Evolutionary conservation across 1,140 invertebrate species (phyloP).

Genomic region (Fragariocoptes setiger): DNA sequence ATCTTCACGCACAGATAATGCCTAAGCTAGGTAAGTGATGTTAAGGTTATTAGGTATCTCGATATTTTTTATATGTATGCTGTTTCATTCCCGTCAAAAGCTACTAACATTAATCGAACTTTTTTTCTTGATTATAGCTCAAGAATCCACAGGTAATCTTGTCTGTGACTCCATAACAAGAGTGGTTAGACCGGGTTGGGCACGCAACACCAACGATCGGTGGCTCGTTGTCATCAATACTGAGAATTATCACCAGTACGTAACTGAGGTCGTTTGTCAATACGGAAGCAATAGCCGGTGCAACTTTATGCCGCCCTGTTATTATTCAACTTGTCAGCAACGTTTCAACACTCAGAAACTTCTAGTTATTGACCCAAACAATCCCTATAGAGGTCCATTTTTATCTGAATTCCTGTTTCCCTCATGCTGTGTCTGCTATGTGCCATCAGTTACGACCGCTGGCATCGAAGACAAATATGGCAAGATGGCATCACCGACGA

Average conservation of each 20-base stretch:
- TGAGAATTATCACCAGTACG: constrained; percentile 12
- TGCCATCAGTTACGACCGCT: constrained; percentile 5
- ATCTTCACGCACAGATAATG: constrained; percentile 10
- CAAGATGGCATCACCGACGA: background rate
- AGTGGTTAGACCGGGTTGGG: constrained; percentile 13
- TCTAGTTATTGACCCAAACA: constrained; percentile 13
- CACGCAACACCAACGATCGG: constrained; percentile 13
- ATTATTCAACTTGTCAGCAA: constrained; percentile 12
- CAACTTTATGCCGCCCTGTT: constrained; percentile 13
- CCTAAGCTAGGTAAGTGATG: too few relatives aligned
- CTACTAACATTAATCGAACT: too few relatives aligned
- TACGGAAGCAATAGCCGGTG: constrained; percentile 10
- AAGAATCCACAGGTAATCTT: constrained; percentile 10
- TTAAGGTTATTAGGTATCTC: too few relatives aligned
- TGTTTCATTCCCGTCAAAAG: too few relatives aligned
- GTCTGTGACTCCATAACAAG: constrained; percentile 14
- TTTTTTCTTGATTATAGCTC: too few relatives aligned
- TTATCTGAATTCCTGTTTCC: constrained; percentile 14
- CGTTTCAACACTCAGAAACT: constrained; percentile 13
- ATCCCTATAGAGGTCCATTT: constrained; percentile 13
- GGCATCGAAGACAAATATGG: background rate
- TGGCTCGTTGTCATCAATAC: constrained; percentile 14
- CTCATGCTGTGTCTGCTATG: constrained; percentile 13
- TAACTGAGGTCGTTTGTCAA: constrained; percentile 13
- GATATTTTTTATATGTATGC: too few relatives aligned